Evolutionary conservation across 2,113 vertebrate species (phyloP).

Genomic region (Rhinogobius similis): DNA sequence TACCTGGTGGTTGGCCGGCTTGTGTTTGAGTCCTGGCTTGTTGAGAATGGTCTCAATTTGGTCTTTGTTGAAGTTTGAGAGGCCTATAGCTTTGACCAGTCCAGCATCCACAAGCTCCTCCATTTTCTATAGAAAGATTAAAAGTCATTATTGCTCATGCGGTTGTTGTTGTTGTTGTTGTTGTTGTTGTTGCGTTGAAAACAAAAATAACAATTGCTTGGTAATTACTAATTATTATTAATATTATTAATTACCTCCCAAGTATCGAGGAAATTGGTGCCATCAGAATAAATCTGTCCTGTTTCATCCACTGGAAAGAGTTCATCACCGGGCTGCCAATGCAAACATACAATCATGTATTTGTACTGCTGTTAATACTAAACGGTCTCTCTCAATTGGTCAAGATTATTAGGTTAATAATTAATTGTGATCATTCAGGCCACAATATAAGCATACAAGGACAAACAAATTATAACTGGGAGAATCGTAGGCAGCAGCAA

Average conservation of each 20-base stretch:
- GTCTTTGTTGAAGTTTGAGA: constrained; percentile 92
- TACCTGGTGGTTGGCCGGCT: constrained; percentile 90
- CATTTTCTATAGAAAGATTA: constrained; percentile 80
- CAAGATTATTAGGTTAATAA: too few relatives aligned
- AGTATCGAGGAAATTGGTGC: constrained; percentile 70
- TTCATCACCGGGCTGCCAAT: constrained; percentile 56
- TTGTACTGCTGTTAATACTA: neutral
- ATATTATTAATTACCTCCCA: constrained; percentile 62
- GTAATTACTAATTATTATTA: too few relatives aligned
- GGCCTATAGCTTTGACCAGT: constrained; percentile 87
- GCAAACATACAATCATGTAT: neutral
- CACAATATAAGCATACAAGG: too few relatives aligned
- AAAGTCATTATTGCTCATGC: neutral
- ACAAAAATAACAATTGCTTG: neutral
- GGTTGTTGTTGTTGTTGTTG: neutral
- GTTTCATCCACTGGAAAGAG: constrained; percentile 57
- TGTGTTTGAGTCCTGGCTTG: constrained; percentile 89
- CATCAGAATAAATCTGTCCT: constrained; percentile 40
- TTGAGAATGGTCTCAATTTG: constrained; percentile 87
- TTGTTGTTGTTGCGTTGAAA: neutral
- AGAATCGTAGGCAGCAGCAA: too few relatives aligned
- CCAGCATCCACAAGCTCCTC: constrained; percentile 89
- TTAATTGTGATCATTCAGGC: too few relatives aligned
- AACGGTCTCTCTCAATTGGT: too few relatives aligned
- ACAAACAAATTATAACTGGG: too few relatives aligned